A percentile compares a stretch with the other conserved stretches of the same genome.
Evolutionary conservation across 2,113 vertebrate genomes (phyloP).

Genomic region (Ariopsis seemanni): DNA sequence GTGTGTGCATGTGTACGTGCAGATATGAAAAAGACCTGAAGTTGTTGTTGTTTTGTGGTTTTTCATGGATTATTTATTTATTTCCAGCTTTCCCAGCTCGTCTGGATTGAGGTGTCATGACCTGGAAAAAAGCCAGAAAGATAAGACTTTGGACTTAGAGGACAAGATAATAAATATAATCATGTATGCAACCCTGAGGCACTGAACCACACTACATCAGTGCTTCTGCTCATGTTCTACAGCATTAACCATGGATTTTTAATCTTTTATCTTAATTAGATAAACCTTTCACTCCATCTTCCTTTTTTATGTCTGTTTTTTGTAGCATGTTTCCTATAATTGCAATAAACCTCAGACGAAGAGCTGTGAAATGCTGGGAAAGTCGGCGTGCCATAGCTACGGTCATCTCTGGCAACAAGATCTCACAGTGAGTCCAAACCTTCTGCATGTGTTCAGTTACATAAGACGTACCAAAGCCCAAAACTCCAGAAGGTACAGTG

Average conservation of each 20-base stretch:
- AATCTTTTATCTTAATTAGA: neutral
- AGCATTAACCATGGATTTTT: neutral
- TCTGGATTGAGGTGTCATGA: constrained; percentile 32
- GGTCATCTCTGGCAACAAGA: constrained; percentile 67
- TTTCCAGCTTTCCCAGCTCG: constrained; percentile 18
- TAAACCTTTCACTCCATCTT: neutral
- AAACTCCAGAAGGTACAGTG: neutral
- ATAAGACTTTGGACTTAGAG: constrained; percentile 14
- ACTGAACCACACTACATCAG: no score
- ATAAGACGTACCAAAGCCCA: neutral
- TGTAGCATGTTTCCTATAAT: constrained; percentile 56
- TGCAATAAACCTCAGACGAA: constrained; percentile 4
- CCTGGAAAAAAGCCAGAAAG: constrained; percentile 22
- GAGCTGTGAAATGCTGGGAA: constrained; percentile 34
- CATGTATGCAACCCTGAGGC: no score
- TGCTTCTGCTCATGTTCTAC: neutral
- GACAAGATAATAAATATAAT: neutral
- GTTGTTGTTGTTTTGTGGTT: constrained; percentile 30
- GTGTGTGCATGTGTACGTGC: neutral
- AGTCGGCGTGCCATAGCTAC: constrained; percentile 60
- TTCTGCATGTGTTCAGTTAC: neutral
- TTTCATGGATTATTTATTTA: neutral
- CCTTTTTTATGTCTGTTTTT: neutral
- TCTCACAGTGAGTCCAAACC: constrained; percentile 63
- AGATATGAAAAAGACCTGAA: neutral